A percentile compares a stretch with the other conserved stretches of the same genome.
Evolutionary conservation across 2,888 invertebrate species (phyloP).

Genomic region (Frankliniella intonsa): DNA sequence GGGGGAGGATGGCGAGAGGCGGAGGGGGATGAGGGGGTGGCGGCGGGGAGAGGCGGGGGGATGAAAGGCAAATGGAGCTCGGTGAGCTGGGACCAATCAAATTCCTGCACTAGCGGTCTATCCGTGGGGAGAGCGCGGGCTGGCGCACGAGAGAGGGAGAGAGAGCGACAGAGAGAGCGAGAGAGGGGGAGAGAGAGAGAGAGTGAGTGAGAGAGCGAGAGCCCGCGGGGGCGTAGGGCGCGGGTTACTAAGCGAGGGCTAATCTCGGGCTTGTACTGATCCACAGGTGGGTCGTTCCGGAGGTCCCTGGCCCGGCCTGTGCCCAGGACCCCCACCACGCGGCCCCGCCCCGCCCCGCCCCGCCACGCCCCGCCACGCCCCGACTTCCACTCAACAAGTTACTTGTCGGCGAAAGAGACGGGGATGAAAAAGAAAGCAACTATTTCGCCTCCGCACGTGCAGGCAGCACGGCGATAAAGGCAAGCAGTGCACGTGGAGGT

Average conservation of each 20-base stretch:
- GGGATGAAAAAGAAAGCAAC: neutral
- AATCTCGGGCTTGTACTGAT: conserved; percentile 1
- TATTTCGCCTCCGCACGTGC: no score
- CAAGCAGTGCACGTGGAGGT: neutral
- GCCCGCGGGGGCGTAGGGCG: neutral
- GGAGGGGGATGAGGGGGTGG: neutral
- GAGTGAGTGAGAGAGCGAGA: neutral
- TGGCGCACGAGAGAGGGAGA: neutral
- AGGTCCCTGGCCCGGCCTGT: neutral
- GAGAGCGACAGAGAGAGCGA: neutral
- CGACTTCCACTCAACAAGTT: conserved; percentile 14
- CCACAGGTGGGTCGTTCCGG: conserved; percentile 19
- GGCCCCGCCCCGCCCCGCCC: neutral
- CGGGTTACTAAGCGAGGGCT: neutral
- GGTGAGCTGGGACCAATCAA: neutral
- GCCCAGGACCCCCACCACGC: neutral
- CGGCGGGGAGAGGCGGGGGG: neutral
- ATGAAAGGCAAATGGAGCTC: neutral
- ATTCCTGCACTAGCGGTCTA: neutral
- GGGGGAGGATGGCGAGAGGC: neutral
- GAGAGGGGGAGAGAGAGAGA: neutral
- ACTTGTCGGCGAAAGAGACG: neutral
- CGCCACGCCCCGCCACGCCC: no score
- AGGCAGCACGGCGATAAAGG: neutral
- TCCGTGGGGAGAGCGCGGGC: neutral